Evolutionary conservation across 1,140 invertebrate species (phyloP).

Genomic region (Tetramorium simillimum): DNA sequence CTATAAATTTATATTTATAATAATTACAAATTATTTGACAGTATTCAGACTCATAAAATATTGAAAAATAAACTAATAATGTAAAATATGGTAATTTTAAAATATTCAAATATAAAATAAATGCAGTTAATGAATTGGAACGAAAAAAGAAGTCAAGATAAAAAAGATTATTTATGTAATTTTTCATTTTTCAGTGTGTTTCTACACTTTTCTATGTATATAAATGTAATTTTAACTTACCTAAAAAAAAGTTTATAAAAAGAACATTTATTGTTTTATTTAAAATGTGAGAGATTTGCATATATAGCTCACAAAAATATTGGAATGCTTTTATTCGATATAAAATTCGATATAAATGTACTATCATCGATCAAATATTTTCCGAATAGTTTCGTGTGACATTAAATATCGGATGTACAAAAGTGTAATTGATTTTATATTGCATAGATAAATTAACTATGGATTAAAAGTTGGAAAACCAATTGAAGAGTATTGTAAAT

Average conservation of each 20-base stretch:
- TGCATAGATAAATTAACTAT: not conserved
- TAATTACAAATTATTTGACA: too few relatives aligned
- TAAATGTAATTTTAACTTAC: not conserved
- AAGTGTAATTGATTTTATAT: not conserved
- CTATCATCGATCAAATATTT: not conserved
- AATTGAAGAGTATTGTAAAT: not conserved
- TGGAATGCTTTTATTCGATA: not conserved
- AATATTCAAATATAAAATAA: not conserved
- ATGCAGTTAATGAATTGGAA: not conserved
- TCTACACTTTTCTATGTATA: not conserved
- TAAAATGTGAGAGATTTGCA: not conserved
- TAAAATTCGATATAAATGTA: not conserved
- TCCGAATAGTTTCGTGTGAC: not conserved
- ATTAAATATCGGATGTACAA: not conserved
- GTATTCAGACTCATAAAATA: too few relatives aligned
- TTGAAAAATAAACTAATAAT: too few relatives aligned
- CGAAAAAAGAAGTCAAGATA: not conserved
- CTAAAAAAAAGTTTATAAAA: not conserved
- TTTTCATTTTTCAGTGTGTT: not conserved
- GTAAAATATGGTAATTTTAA: too few relatives aligned
- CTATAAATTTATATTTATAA: too few relatives aligned
- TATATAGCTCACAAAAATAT: not conserved
- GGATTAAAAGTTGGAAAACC: not conserved
- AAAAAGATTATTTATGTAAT: not conserved
- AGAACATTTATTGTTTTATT: not conserved